Conservation (phyloP, 2,888 invertebrate genomes). For the Polietes domitor region DNA sequence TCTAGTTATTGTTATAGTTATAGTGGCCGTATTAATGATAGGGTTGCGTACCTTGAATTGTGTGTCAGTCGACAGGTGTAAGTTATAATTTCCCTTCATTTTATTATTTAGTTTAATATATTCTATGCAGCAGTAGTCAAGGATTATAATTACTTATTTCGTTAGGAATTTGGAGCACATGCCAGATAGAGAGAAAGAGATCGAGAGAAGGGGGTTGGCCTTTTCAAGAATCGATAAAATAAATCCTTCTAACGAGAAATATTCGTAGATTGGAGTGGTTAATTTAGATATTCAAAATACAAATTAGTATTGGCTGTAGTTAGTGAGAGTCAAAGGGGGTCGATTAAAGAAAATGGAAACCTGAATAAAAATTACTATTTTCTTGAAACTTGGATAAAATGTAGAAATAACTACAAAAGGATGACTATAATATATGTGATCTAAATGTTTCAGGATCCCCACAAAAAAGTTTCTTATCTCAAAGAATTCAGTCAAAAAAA, state of each 20-base stretch:
- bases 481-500: no score
- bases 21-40: constrained; percentile 51
- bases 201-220: background rate
- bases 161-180: constrained; percentile 10
- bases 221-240: constrained; percentile 17
- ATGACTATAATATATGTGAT: no score
- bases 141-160: constrained; percentile 19
- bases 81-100: constrained; percentile 29
- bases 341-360: no score
- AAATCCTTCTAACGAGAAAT: background rate
- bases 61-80: constrained; percentile 58
- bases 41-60: constrained; percentile 40
- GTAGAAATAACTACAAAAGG: no score
- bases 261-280: background rate
- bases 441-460: no score
- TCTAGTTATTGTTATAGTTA: no score
- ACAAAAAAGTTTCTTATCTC: no score
- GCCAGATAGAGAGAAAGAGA: background rate
- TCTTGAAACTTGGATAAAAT: no score
- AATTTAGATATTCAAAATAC: background rate
- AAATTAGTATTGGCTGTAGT: no score
- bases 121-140: background rate
- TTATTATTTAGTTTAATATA: background rate
- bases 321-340: no score
- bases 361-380: no score